Conservation (phyloP, 2,888 invertebrate species). For the Sphecodes monilicornis region DNA sequence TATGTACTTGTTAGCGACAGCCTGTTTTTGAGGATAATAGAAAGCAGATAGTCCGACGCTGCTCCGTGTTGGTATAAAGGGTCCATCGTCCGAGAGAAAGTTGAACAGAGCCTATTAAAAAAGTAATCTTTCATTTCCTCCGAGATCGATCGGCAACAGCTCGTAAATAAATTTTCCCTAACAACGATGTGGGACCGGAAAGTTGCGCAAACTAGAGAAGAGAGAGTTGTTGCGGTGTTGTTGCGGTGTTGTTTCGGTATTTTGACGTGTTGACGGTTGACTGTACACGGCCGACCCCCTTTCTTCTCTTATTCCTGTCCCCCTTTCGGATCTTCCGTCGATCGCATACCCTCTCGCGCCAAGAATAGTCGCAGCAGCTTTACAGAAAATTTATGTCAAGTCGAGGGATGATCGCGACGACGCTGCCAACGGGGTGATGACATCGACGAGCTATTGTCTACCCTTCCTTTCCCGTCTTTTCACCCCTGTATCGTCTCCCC, state of each 20-base stretch:
- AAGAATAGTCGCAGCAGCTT: slow-evolving; percentile 75
- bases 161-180: background rate
- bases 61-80: too few species aligned
- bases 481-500: slow-evolving; percentile 15
- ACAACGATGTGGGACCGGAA: background rate
- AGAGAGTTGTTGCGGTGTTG: background rate
- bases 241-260: slow-evolving; percentile 14
- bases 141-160: background rate
- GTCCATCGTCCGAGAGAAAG: background rate
- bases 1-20: too few species aligned
- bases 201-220: background rate
- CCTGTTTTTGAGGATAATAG: too few species aligned
- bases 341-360: slow-evolving; percentile 43
- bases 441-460: slow-evolving; percentile 77
- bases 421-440: slow-evolving; percentile 47
- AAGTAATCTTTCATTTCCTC: background rate
- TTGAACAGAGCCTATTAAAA: background rate
- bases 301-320: background rate
- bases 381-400: slow-evolving; percentile 79
- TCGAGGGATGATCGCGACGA: slow-evolving; percentile 70
- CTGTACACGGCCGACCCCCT: slow-evolving; percentile 17
- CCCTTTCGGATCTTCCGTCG: slow-evolving; percentile 30
- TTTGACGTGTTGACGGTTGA: slow-evolving; percentile 37
- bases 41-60: too few species aligned
- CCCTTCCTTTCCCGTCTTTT: slow-evolving; percentile 59